Percentiles rank a stretch among this genome's conserved stretches.
These are phyloP conservation scores for Mallateleia sp. DNA, from an alignment of 2,888 invertebrate species.

Conservation along the genomic window DNA sequence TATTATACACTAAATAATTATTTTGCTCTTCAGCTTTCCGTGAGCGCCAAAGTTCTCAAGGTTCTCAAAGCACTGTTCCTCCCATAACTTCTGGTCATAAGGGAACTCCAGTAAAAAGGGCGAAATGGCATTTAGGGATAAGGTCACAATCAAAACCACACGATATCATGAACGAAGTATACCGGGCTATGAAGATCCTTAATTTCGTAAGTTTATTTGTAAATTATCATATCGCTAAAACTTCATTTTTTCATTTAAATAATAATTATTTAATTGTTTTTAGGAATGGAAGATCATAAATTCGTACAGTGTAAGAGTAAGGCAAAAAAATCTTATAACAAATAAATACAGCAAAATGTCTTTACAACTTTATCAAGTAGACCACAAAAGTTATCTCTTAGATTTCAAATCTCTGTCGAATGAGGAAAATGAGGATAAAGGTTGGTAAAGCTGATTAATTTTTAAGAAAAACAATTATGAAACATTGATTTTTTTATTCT, in stretches of 20 bases:
- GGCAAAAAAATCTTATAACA: conserved; percentile 96
- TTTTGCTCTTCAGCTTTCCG: conserved; percentile 88
- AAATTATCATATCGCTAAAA: too few species aligned
- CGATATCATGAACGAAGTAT: conserved; percentile 99
- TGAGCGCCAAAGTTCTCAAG: conserved; percentile 89
- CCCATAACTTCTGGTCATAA: conserved; percentile 88
- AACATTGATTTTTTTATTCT: too few species aligned
- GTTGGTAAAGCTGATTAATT: conserved; percentile 29
- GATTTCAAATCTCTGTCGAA: conserved; percentile 99
- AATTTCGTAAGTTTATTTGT: conserved; percentile 93
- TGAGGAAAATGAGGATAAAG: conserved; percentile 91
- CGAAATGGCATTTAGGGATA: conserved; percentile 99
- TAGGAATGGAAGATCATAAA: conserved; percentile 99
- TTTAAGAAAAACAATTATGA: too few species aligned
- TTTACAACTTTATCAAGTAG: conserved; percentile 99
- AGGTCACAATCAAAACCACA: conserved; percentile 99
- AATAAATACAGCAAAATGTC: conserved; percentile 98
- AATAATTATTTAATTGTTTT: too few species aligned
- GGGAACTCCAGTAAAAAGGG: conserved; percentile 96
- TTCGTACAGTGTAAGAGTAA: conserved; percentile 98
- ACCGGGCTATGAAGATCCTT: conserved; percentile 99
- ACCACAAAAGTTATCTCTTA: conserved; percentile 98
- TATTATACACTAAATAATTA: not conserved
- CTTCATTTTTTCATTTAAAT: not conserved
- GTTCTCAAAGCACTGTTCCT: conserved; percentile 79